phyloP scores from a whole-genome alignment of 2,797 vertebrate genomes.

The Amphiprion clarkii region DNA sequence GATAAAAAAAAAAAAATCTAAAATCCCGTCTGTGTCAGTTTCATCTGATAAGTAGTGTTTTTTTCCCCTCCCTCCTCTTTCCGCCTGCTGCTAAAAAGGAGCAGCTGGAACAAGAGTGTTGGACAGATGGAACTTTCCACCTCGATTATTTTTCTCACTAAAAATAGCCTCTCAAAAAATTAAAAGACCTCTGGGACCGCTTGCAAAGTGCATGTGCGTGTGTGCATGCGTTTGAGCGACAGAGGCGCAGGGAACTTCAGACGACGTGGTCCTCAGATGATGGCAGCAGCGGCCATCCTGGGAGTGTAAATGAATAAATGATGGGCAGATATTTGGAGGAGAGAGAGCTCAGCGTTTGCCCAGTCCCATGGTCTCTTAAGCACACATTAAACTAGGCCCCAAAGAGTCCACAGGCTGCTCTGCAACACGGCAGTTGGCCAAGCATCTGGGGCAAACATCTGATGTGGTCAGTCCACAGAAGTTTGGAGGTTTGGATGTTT shows the following conservation, averaged over 20 bases:
- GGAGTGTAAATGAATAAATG: conserved; percentile 82
- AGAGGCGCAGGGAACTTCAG: conserved; percentile 68
- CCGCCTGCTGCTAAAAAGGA: conserved; percentile 81
- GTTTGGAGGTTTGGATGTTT: conserved; percentile 44
- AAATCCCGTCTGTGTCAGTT: conserved; percentile 55
- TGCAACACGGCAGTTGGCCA: conserved; percentile 58
- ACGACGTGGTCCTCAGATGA: conserved; percentile 68
- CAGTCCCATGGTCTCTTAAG: conserved; percentile 72
- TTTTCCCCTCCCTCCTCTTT: conserved; percentile 36
- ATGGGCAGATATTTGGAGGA: conserved; percentile 79
- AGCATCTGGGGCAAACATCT: conserved; percentile 78
- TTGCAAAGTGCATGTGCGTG: conserved; percentile 74
- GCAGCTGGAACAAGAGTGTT: conserved; percentile 88
- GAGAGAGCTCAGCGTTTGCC: conserved; percentile 46
- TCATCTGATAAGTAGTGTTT: conserved; percentile 64
- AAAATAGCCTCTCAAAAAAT: conserved; percentile 89
- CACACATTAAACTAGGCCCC: conserved; percentile 71
- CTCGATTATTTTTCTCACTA: conserved; percentile 88
- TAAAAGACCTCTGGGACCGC: conserved; percentile 85
- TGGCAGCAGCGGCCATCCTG: conserved; percentile 64
- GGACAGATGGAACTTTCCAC: conserved; percentile 91
- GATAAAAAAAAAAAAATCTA: conserved; percentile 12
- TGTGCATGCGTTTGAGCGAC: conserved; percentile 69
- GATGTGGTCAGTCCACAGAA: conserved; percentile 66
- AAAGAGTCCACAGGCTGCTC: conserved; percentile 56